Base-by-base conservation (phyloP, 2,888 invertebrate genomes). In the Lymantria dispar region DNA sequence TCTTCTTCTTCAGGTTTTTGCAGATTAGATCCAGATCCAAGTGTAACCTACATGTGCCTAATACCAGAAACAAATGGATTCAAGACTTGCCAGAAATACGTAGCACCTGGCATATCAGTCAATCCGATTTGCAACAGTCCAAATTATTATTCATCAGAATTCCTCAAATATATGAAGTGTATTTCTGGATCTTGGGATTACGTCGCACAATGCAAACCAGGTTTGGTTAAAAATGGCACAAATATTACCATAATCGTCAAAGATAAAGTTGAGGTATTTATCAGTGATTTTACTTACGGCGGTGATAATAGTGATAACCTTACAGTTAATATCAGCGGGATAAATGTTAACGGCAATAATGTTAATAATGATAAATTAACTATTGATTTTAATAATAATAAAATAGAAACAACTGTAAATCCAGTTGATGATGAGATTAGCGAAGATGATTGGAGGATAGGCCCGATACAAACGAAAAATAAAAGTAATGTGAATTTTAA, bases 241-340 rank as follows among this genome's bases (percentile, higher is more conserved):
- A 81, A 82, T 42, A 69, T 82, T 2, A 83, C 80, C 3, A 75
- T 85, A 3, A 29, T 82, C 0, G 56, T 84, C 10, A 78, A 73
- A 45, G 80, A 83, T 47, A 65, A 64, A 0, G 60, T 83, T 0
- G 68, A 80, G 56, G 50, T 85, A 0, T 68, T 74, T 14, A 52
- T 82, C 1, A 63, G 43, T 48, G 47, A 53, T 10, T 56, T 68
- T 15, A 15, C 36, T 9, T 63, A 58, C 30, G 31, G 43, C 7
- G 50, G 50, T 51, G 48, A 22, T 5, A 22, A 22, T 22, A 22
- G 5, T 22, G 22, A 22, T 22, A 41, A 45, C 11, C n/a, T 45
- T n/a, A 30, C 8, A 29, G 13, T 45, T 3, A 37, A 41, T 29
- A 29, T 50, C 7, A 43, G 14, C 14, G 11, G 38, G n/a, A 13